Evolutionary conservation across 2,888 invertebrate species (phyloP), one percentile per base, ranked within the genome.

Genomic region (Pocota personata): DNA sequence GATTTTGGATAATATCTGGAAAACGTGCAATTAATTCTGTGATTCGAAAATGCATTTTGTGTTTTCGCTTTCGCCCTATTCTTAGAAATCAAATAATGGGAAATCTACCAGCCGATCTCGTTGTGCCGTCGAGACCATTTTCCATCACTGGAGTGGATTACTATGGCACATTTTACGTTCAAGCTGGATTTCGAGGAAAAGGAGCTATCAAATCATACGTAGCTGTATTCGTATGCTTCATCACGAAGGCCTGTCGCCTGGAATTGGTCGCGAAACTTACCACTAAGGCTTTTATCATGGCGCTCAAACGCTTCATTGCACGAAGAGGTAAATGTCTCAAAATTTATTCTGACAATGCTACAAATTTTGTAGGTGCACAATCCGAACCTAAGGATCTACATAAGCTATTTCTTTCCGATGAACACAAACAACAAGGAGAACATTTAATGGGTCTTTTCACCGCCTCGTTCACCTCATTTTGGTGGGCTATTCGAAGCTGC

Each of bases 311-410:
- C 14, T 52, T 30, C 10, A 55, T 32, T 1, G 14, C 55, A 1
- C 16, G 10, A 16, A 55, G 30, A 50, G 37, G 52, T 64, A 64
- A 64, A 30, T 64, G 30, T 32, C 5, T 19, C 4, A 46, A 46
- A 50, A 48, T 66, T 19, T 66, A 50, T 50, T 66, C 35, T 8
- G 64, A 66, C 16, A n/a, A n/a, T n/a, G n/a, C n/a, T n/a, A n/a
- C n/a, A n/a, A n/a, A n/a, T n/a, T n/a, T n/a, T n/a, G n/a, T 50
- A 66, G 46, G 30, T 7, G 46, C 48, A n/a, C 48, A 27, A n/a
- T 6, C 12, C 3, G 66, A 66, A 21, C 32, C 50, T 12, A 5
- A 35, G 8, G 50, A 66, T 10, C 24, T 50, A 21, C 48, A 50
- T n/a, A n/a, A 5, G 3, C 3, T 66, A 12, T 50, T 69, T 43